These are phyloP conservation scores for Philopotamus ludificatus DNA, from an alignment of 1,140 invertebrate genomes.

Conservation along the genomic window DNA sequence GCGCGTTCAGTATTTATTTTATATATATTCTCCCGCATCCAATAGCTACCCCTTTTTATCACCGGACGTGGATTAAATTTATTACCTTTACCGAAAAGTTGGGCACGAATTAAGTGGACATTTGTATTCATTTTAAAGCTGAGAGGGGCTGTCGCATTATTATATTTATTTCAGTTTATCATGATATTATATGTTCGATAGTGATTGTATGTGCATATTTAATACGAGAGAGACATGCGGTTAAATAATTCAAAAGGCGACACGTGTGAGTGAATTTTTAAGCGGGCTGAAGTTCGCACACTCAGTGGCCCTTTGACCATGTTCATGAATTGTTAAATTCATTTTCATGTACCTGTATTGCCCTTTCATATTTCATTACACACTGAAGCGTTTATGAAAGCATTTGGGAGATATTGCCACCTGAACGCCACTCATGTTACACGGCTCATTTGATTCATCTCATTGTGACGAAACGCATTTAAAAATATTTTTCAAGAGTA, in stretches of 20 bases:
- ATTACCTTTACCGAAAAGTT: too few species aligned
- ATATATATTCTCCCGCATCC: too few species aligned
- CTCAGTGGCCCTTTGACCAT: background rate
- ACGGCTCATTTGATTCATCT: background rate
- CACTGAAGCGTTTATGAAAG: background rate
- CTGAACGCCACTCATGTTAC: background rate
- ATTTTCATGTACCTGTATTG: background rate
- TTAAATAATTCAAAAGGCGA: background rate
- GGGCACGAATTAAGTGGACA: too few species aligned
- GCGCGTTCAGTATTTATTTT: too few species aligned
- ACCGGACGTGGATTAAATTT: too few species aligned
- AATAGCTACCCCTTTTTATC: too few species aligned
- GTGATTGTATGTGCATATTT: background rate
- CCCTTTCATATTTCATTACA: background rate
- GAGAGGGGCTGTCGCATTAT: background rate
- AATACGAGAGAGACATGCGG: background rate
- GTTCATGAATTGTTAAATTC: background rate
- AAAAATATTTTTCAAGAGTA: background rate
- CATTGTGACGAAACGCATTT: background rate
- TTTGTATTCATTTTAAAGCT: too few species aligned
- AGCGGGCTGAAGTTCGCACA: background rate
- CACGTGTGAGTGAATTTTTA: background rate
- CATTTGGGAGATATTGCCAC: background rate
- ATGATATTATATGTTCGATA: background rate
- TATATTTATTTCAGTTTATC: background rate